Percentiles rank a stretch among this genome's conserved stretches.
These are phyloP conservation scores for Anoplolepis gracilipes DNA, from an alignment of 1,140 invertebrate genomes.

Conservation along the genomic window DNA sequence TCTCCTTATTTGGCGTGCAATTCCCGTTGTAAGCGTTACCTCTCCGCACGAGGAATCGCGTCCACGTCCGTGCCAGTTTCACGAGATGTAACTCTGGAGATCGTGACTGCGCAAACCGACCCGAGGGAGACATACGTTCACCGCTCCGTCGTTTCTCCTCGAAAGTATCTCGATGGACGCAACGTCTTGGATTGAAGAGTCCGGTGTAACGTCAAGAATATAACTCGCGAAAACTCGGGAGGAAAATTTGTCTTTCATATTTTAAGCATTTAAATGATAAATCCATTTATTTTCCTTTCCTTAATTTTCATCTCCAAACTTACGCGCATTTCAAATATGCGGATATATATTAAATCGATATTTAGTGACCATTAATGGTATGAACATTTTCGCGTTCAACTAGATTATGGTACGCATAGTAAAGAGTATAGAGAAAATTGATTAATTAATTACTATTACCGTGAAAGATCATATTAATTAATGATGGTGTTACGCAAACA, in stretches of 20 bases:
- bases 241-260: neutral
- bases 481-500: neutral
- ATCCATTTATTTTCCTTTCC: neutral
- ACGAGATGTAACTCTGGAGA: conserved; percentile 51
- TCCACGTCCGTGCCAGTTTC: conserved; percentile 56
- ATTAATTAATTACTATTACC: conserved; percentile 26
- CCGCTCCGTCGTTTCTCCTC: neutral
- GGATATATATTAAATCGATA: neutral
- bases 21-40: conserved; percentile 49
- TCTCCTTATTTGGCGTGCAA: conserved; percentile 48
- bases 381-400: neutral
- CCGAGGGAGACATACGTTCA: conserved; percentile 49
- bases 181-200: neutral
- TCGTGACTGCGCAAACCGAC: conserved; percentile 54
- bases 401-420: neutral
- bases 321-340: neutral
- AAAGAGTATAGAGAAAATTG: neutral
- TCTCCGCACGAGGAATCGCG: conserved; percentile 58
- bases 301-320: neutral
- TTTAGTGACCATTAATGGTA: neutral
- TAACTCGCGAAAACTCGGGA: conserved; percentile 8
- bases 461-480: conserved; percentile 20
- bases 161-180: conserved; percentile 4
- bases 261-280: conserved; percentile 12
- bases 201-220: neutral